Evolutionary conservation across 2,888 invertebrate species (phyloP).

Genomic region (Hydropsyche betteni): DNA sequence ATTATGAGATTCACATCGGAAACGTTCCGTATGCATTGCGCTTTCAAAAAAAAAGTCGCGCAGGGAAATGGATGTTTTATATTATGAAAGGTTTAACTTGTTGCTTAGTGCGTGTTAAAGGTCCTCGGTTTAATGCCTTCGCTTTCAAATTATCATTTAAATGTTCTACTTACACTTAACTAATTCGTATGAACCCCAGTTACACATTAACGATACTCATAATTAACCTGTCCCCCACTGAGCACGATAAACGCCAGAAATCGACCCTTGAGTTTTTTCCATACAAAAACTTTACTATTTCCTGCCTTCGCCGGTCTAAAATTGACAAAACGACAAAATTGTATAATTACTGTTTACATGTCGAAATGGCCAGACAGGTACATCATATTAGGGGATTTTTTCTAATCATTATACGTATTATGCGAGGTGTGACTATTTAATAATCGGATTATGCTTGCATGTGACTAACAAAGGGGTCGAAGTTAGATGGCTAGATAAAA

Average conservation of each 20-base stretch:
- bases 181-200: constrained; percentile 36
- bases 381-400: background rate
- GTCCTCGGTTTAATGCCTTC: constrained; percentile 31
- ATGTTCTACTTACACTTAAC: constrained; percentile 27
- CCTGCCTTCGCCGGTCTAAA: constrained; percentile 3
- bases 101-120: constrained; percentile 31
- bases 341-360: background rate
- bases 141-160: constrained; percentile 35
- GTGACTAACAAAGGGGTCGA: no score
- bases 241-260: background rate
- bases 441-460: no score
- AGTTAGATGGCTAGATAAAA: no score
- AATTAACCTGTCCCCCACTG: constrained; percentile 28
- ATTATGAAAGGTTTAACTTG: constrained; percentile 12
- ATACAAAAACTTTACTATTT: background rate
- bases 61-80: background rate
- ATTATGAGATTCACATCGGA: no score
- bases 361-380: background rate
- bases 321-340: constrained; percentile 6
- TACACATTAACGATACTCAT: constrained; percentile 36
- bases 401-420: no score
- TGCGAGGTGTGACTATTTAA: no score
- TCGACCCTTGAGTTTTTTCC: constrained; percentile 13
- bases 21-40: no score
- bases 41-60: background rate